Base-by-base conservation (phyloP, 2,888 invertebrate genomes). In the Lepetodrilus schrolli region DNA sequence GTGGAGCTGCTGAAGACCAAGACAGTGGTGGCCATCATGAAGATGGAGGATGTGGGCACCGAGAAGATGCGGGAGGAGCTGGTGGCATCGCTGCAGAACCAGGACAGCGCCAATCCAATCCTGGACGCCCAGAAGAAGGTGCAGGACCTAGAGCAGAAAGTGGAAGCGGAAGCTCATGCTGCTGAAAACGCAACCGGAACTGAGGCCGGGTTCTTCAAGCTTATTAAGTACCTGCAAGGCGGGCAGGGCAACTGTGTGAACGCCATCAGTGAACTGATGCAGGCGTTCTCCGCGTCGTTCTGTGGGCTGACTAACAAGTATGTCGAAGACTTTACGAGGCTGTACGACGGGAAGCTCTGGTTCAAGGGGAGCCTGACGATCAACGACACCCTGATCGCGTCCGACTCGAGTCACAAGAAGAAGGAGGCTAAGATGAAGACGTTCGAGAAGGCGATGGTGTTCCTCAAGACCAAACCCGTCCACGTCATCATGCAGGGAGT, bases 11-110 rank as follows among this genome's bases (percentile, higher is more conserved):
- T 85, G 66, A 72, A 76, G 43, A 75, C 79, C 3, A 79, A 82
- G 43, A 80, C 80, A n/a, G 83, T 85, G n/a, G 78, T 79, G 10
- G 82, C 84, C 26, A 84, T 86, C 13, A 80, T 82, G 66, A 74
- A 74, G 69, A 78, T 81, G 26, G 72, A 74, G 1, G 85, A 85
- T 74, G 80, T 82, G 17, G 84, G 84, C 3, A 73, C 75, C 5
- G 83, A 85, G 21, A 80, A 78, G 20, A 80, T 86, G 13, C 80
- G 80, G 74, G 80, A 73, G 49, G 73, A 78, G 72, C 43, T 72
- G 26, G 43, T 65, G 30, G 72, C 38, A 5, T 38, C 43, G n/a
- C 70, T 26, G 66, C 72, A 20, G 70, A 51, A 72, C 23, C 50
- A 71, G 34, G 74, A 66, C 47, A 72, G 70, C 34, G 58, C 70